Conservation (phyloP, 2,888 invertebrate species). For the Pseudoips prasinana region DNA sequence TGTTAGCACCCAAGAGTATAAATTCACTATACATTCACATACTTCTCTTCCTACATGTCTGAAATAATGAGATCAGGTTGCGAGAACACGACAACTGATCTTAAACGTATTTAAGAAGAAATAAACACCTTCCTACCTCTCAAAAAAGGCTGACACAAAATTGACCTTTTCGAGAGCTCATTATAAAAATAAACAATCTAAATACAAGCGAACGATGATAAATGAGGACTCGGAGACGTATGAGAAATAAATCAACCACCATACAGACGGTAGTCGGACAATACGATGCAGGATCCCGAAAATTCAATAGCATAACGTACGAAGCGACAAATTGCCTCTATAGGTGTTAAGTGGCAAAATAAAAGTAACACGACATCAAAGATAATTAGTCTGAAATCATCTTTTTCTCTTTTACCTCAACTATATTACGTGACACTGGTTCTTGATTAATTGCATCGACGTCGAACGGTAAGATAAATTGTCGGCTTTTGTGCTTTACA, state of each 20-base stretch:
- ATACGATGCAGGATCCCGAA: constrained; percentile 27
- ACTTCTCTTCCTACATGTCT: constrained; percentile 15
- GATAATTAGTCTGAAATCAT: constrained; percentile 78
- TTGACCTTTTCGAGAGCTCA: constrained; percentile 42
- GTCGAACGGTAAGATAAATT: constrained; percentile 74
- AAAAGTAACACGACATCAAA: constrained; percentile 59
- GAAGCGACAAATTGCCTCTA: constrained; percentile 60
- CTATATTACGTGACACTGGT: constrained; percentile 73
- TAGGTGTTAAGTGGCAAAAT: constrained; percentile 71
- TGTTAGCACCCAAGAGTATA: not conserved
- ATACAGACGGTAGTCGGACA: constrained; percentile 32
- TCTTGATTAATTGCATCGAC: constrained; percentile 75
- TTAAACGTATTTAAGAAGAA: constrained; percentile 32
- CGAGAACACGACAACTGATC: constrained; percentile 26
- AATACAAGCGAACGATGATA: constrained; percentile 51
- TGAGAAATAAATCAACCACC: constrained; percentile 46
- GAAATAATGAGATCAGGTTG: constrained; percentile 30
- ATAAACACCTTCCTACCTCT: constrained; percentile 19
- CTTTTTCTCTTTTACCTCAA: constrained; percentile 69
- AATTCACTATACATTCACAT: not conserved
- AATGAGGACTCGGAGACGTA: constrained; percentile 42
- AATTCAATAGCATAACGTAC: constrained; percentile 49
- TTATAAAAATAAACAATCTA: constrained; percentile 55
- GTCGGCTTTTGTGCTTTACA: constrained; percentile 32
- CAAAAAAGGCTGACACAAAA: constrained; percentile 26